Base-by-base conservation (phyloP, 1,140 invertebrate species). In the Magallana ariakensis region DNA sequence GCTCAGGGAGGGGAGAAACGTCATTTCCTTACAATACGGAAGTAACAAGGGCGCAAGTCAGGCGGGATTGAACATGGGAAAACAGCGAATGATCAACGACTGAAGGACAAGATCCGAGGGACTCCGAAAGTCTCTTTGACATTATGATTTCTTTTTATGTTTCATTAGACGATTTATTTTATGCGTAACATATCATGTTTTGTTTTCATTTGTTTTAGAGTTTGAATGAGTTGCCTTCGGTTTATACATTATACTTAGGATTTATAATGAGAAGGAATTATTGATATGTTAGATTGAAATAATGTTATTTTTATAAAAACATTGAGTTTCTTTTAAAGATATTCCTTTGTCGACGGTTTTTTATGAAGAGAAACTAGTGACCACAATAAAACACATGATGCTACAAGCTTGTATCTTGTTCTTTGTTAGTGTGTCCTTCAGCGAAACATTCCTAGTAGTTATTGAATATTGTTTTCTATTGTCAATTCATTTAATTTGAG, bases 1-100 rank as follows among this genome's bases (percentile, higher is more conserved):
- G 92, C 95, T 99, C 22, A 95, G 96, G 16, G 97, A 97, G 75
- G 97, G 98, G 1, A 96, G 98, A 92, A 95, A 92, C 0, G 96
- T 98, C 22, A 98, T 99, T 89, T 98, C 98, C 88, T 96, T 99
- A 0, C 98, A 99, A 94, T 97, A 97, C 84, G 98, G 98, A 75
- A 97, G 96, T 83, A 99, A 99, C 95, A 97, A 98, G 92, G 96
- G 98, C 0, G 95, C 95, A 46, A 94, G 83, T 85, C 94, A 95
- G 87, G 93, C 93, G 13, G 98, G 98, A 19, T 96, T 98, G 92
- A 99, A 96, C 95, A 97, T 99, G 87, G 98, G 98, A 9, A 98
- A 98, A 90, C 90, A 88, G 22, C 87, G 94, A 82, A 91, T 89
- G 86, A 94, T 95, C 83, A 89, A 90, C 22, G 94, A 95, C 83